phyloP scores from a whole-genome alignment of 2,113 vertebrate genomes.

The Mormyrus lacerda region DNA sequence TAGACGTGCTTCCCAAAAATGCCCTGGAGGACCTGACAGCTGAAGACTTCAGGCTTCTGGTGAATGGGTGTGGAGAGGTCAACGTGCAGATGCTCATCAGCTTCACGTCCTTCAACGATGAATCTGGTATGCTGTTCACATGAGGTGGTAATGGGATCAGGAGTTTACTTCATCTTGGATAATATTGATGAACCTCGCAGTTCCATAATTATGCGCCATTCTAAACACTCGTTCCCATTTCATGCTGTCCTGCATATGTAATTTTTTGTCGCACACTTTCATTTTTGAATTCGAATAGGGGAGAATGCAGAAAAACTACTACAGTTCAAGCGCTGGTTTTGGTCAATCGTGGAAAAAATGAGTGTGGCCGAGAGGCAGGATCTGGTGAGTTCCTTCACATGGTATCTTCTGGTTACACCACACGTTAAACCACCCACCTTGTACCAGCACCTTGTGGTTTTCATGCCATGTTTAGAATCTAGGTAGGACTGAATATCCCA shows the following conservation, averaged over 20 bases:
- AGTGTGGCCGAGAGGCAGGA: slow-evolving; percentile 98
- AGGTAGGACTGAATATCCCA: neutral
- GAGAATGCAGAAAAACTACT: slow-evolving; percentile 98
- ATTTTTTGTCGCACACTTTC: neutral
- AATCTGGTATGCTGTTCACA: slow-evolving; percentile 73
- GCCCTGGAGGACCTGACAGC: slow-evolving; percentile 95
- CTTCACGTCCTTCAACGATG: slow-evolving; percentile 98
- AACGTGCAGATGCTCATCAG: slow-evolving; percentile 99
- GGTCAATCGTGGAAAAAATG: slow-evolving; percentile 99
- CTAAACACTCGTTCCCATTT: neutral
- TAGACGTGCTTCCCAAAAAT: slow-evolving; percentile 96
- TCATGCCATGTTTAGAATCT: neutral
- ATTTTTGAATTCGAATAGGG: slow-evolving; percentile 57
- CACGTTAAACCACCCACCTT: neutral
- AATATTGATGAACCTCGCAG: neutral
- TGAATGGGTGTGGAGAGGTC: slow-evolving; percentile 97
- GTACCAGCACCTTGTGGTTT: neutral
- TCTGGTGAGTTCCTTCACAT: slow-evolving; percentile 61
- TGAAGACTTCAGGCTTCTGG: slow-evolving; percentile 93
- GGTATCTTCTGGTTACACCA: neutral
- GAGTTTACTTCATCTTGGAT: neutral
- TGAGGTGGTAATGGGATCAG: neutral
- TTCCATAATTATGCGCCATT: neutral
- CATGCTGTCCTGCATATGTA: neutral
- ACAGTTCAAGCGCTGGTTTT: slow-evolving; percentile 99